Percentiles rank a stretch among this genome's conserved stretches.
Evolutionary conservation across 2,797 vertebrate species (phyloP).

Genomic region (Uromys caudimaculatus): DNA sequence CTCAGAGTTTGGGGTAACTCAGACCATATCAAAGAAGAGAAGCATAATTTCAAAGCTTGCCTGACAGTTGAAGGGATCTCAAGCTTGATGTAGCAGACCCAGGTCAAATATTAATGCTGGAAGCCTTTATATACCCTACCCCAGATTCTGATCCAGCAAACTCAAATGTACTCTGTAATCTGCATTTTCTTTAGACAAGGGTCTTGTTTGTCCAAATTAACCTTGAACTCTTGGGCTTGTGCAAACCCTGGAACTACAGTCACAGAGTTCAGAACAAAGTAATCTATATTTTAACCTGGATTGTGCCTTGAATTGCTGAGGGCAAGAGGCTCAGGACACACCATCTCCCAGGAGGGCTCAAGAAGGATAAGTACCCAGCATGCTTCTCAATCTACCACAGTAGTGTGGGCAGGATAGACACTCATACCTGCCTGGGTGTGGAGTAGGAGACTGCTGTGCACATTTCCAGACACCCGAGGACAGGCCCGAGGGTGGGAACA

Average conservation of each 20-base stretch:
- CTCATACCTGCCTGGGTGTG: accelerated
- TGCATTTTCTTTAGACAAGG: background rate
- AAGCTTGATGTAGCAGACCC: background rate
- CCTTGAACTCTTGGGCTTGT: background rate
- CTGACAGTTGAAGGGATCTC: background rate
- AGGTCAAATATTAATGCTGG: background rate
- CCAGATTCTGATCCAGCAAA: background rate
- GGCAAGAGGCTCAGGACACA: background rate
- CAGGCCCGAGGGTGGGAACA: too few relatives aligned
- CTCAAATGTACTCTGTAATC: background rate
- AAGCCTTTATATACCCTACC: too few relatives aligned
- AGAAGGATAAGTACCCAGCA: background rate
- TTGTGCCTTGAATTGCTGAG: too few relatives aligned
- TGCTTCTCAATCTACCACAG: background rate
- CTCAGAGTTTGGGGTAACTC: too few relatives aligned
- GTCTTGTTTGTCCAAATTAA: background rate
- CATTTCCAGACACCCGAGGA: background rate
- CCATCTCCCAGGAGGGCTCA: background rate
- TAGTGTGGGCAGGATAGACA: background rate
- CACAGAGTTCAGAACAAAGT: background rate
- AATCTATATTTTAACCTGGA: background rate
- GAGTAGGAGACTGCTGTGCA: accelerated
- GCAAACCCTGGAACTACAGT: background rate
- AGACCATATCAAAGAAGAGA: too few relatives aligned
- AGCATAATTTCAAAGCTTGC: background rate